A percentile compares a stretch with the other conserved stretches of the same genome.
Evolutionary conservation across 2,113 vertebrate species (phyloP).

Genomic region (Bettongia penicillata): DNA sequence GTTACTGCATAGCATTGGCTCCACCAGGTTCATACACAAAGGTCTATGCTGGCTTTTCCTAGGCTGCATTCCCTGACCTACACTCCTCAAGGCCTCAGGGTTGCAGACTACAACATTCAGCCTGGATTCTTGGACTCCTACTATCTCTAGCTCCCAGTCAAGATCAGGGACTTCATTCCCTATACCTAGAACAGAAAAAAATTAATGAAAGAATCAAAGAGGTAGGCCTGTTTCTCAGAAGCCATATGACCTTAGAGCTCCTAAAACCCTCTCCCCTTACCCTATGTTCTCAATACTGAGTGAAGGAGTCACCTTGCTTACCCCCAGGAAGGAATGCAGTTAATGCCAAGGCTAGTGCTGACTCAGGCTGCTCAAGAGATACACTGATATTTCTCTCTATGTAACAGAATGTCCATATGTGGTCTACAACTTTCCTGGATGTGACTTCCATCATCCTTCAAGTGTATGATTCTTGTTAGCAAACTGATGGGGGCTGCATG

Average conservation of each 20-base stretch:
- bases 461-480: not conserved
- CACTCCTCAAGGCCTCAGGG: not conserved
- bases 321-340: not conserved
- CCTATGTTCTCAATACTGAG: not conserved
- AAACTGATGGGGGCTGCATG: not conserved
- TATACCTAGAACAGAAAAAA: not conserved
- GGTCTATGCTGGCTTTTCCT: not conserved
- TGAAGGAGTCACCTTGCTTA: not conserved
- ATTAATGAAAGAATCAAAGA: not conserved
- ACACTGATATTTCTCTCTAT: not conserved
- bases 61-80: not conserved
- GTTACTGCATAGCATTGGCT: not conserved
- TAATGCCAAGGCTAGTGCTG: not conserved
- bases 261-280: not conserved
- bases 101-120: not conserved
- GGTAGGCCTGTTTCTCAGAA: not conserved
- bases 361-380: not conserved
- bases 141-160: not conserved
- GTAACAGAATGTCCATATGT: not conserved
- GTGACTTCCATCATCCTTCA: not conserved
- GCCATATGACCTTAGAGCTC: not conserved
- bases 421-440: not conserved
- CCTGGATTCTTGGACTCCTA: not conserved
- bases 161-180: not conserved
- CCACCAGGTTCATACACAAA: not conserved